Evolutionary conservation across 2,888 invertebrate genomes (phyloP), one percentile per base, ranked within the genome.

Genomic region (Cosmia pyralina): DNA sequence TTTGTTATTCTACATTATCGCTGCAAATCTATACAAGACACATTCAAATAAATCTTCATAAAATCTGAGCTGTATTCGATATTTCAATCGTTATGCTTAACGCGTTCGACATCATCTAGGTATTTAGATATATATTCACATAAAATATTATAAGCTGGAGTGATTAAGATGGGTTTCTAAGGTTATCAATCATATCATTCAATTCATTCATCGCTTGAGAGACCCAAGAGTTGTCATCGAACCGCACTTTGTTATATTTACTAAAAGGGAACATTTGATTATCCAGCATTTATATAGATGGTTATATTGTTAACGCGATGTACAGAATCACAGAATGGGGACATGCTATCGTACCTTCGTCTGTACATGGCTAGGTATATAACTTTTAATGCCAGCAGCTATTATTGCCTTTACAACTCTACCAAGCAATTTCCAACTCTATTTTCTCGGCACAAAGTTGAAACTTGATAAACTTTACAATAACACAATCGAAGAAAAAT

Each of bases 101-200:
- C 86, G 78, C 77, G 66, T 85, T 84, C 76, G 74, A 85, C 15
- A 15, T 34, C 17, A 55, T 62, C 7, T 50, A 22, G 15, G 28
- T 1, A 10, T 4, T 4, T 48, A n/a, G 8, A n/a, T 28, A 50
- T 1, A 38, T 48, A 10, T 4, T 5, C 38, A n/a, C 17, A n/a
- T 38, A 50, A 55, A 83, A 85, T 87, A 86, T 80, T 65, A 78
- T 75, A 85, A 83, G 76, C 62, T 67, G 66, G 19, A 65, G 67
- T 76, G 74, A 82, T 81, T 77, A 81, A 69, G 64, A 58, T 73
- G 59, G 81, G 46, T 74, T 84, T 75, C 64, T 59, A 60, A 80
- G 76, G 83, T 77, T 79, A 83, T 87, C 83, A 85, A 86, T 87
- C 87, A 85, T 72, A 67, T 28, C 55, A 79, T 52, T 64, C 41